These are phyloP conservation scores for Endotricha flammealis DNA, from an alignment of 2,888 invertebrate species.

Conservation along the genomic window DNA sequence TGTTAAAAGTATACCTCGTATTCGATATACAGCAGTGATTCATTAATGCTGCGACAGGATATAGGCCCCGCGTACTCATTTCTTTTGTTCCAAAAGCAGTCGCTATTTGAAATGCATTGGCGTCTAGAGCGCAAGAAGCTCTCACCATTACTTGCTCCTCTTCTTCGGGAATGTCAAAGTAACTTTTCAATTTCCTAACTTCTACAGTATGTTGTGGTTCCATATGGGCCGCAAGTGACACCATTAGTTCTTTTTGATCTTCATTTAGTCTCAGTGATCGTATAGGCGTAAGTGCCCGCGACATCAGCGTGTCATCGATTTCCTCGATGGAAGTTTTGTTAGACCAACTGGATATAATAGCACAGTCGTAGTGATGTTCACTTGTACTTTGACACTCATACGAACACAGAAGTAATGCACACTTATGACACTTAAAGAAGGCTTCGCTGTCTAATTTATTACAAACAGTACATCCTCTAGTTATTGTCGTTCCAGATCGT, in stretches of 20 bases:
- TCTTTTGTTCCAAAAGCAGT: slow-evolving; percentile 60
- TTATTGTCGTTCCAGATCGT: slow-evolving; percentile 71
- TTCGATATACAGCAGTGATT: slow-evolving; percentile 85
- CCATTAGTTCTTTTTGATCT: slow-evolving; percentile 71
- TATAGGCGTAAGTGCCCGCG: slow-evolving; percentile 57
- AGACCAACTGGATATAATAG: slow-evolving; percentile 76
- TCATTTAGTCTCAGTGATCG: slow-evolving; percentile 57
- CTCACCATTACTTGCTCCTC: slow-evolving; percentile 78
- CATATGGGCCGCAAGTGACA: slow-evolving; percentile 71
- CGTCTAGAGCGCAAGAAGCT: slow-evolving; percentile 80
- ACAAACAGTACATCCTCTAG: slow-evolving; percentile 82
- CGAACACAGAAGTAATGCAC: slow-evolving; percentile 84
- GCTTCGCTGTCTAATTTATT: slow-evolving; percentile 63
- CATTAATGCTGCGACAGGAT: slow-evolving; percentile 81
- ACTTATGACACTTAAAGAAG: slow-evolving; percentile 78
- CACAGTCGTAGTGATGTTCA: slow-evolving; percentile 81
- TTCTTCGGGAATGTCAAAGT: slow-evolving; percentile 68
- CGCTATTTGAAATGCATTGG: slow-evolving; percentile 83
- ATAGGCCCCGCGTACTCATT: slow-evolving; percentile 80
- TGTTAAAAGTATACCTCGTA: slow-evolving; percentile 80
- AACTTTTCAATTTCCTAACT: slow-evolving; percentile 72
- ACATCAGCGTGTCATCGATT: slow-evolving; percentile 49
- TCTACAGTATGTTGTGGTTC: slow-evolving; percentile 76
- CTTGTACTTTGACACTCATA: slow-evolving; percentile 78
- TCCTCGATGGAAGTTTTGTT: slow-evolving; percentile 67